Base-by-base conservation (phyloP, 1,140 invertebrate genomes). In the Megalopta genalis region DNA sequence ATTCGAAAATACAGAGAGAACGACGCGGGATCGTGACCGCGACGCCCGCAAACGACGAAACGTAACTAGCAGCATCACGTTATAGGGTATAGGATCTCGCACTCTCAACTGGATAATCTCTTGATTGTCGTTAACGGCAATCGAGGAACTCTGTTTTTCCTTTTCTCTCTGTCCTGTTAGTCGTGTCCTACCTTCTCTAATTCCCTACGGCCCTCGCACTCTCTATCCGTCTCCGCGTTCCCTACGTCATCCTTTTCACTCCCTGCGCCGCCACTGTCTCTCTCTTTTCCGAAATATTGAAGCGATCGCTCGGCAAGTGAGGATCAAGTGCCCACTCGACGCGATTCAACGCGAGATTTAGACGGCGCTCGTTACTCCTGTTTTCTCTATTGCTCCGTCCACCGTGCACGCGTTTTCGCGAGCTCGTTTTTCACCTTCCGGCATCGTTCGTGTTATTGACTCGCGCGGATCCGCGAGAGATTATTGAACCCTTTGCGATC, bases 41-140 rank as follows among this genome's bases (percentile, higher is more conserved):
- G 18, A 25, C 32, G 18, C 7, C 62, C 32, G 39, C 68, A 39
- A 57, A 76, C 42, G 59, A 54, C 64, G 57, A 76, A 68, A 54
- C 25, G 25, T 60, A 68, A 68, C 73, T 57, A 64, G 64, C 25
- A 32, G n/a, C 49, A 37, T 73, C 54, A 57, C 52, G 25, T 67
- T 68, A 69, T 49, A 62, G 32, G 21, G 52, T 68, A 69, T 49
- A 62, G 32, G 64, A 80, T 76, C 72, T 71, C 66, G 39, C 27
- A n/a, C 60, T 81, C 73, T 81, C 74, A 77, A 69, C 79, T 65
- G 42, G 75, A 74, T 79, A 79, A 79, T 74, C 52, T 62, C 71
- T 60, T 39, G 37, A 25, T 54, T n/a, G 63, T 85, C 59, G 72
- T 85, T 85, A 81, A 80, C 39, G 66, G 59, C 82, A 85, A 77